Conservation (phyloP, 2,113 vertebrate species). For the Pterophyllum scalare region DNA sequence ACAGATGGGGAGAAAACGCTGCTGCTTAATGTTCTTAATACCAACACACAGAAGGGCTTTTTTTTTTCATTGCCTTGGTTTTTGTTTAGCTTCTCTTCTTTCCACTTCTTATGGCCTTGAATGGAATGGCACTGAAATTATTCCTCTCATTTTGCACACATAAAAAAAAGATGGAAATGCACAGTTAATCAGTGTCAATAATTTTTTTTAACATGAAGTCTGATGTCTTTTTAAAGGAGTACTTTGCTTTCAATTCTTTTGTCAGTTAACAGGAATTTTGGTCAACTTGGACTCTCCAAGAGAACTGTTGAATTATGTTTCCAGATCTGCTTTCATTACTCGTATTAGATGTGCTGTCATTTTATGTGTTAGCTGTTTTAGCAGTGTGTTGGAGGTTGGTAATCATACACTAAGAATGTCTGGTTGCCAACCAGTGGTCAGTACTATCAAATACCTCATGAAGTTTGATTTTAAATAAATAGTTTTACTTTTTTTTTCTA, state of each 20-base stretch:
- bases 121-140: not conserved
- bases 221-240: not conserved
- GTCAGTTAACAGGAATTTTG: not conserved
- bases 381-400: no score
- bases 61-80: slow-evolving; percentile 55
- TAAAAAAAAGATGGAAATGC: not conserved
- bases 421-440: no score
- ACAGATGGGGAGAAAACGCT: slow-evolving; percentile 73
- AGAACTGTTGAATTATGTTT: not conserved
- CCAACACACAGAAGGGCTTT: slow-evolving; percentile 49
- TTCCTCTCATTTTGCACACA: slow-evolving; percentile 6
- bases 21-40: slow-evolving; percentile 79
- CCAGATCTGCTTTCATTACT: no score
- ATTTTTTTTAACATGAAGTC: not conserved
- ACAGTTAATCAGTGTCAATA: not conserved
- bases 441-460: not conserved
- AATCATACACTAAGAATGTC: no score
- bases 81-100: slow-evolving; percentile 66
- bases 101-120: not conserved
- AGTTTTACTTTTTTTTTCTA: not conserved
- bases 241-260: not conserved
- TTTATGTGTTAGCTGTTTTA: no score
- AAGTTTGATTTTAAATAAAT: not conserved
- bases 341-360: no score
- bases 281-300: not conserved